These are phyloP conservation scores for Odocoileus virginianus DNA, from an alignment of 2,113 vertebrate genomes.

Conservation along the genomic window DNA sequence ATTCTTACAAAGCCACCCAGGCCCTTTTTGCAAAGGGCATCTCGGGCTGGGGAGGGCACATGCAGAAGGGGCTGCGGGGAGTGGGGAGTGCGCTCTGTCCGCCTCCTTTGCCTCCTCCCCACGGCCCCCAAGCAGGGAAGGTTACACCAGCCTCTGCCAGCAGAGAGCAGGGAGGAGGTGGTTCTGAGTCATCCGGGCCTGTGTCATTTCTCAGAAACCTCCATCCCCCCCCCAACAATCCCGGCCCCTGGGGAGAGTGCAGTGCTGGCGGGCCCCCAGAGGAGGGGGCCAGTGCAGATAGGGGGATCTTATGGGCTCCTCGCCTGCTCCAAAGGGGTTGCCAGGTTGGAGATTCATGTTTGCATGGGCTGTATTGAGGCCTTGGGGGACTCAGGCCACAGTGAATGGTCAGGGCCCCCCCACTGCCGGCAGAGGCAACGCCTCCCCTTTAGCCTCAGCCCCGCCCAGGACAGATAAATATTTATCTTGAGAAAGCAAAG, in stretches of 20 bases:
- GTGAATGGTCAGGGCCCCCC: neutral
- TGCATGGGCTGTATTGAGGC: neutral
- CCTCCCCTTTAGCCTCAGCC: neutral
- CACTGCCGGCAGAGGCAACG: neutral
- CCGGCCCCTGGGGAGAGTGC: slow-evolving; percentile 46
- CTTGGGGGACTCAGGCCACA: neutral
- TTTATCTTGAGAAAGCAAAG: slow-evolving; percentile 77
- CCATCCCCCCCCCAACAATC: neutral
- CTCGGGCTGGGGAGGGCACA: neutral
- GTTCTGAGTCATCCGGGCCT: slow-evolving; percentile 58
- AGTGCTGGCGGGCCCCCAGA: neutral
- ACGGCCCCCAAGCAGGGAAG: slow-evolving; percentile 31
- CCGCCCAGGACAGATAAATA: slow-evolving; percentile 71
- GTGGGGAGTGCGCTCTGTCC: neutral
- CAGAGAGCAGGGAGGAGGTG: slow-evolving; percentile 42
- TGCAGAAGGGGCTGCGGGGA: neutral
- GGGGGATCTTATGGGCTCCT: neutral
- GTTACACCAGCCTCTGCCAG: slow-evolving; percentile 45
- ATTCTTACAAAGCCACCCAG: neutral
- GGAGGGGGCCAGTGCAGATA: neutral
- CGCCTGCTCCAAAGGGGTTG: neutral
- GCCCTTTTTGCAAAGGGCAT: neutral
- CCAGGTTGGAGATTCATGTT: neutral
- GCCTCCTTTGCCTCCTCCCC: neutral
- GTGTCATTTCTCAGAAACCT: slow-evolving; percentile 76